Conservation (phyloP, 2,888 invertebrate genomes). For the Opisthograptis luteolata region DNA sequence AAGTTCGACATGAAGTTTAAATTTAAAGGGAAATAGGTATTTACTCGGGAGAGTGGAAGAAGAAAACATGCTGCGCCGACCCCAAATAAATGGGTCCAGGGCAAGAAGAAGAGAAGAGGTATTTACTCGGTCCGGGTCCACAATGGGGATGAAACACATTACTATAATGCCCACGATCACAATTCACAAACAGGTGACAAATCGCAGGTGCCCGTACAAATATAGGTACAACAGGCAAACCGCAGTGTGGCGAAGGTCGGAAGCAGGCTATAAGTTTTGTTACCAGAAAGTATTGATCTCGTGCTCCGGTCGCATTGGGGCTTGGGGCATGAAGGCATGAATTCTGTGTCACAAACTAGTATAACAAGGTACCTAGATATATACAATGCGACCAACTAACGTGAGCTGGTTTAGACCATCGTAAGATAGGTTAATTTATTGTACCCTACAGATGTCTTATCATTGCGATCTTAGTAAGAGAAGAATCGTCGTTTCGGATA, state of each 20-base stretch:
- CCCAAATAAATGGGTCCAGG: too few relatives aligned
- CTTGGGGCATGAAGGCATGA: too few relatives aligned
- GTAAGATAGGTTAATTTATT: too few relatives aligned
- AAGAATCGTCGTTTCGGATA: too few relatives aligned
- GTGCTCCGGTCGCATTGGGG: not conserved
- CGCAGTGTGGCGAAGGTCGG: conserved; percentile 34
- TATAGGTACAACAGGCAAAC: not conserved
- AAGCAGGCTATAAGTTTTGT: conserved; percentile 43
- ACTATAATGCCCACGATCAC: not conserved
- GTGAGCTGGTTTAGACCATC: too few relatives aligned
- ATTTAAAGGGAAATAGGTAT: too few relatives aligned
- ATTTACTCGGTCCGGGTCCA: not conserved
- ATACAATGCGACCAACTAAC: too few relatives aligned
- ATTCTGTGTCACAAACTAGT: conserved; percentile 1
- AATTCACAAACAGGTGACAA: not conserved
- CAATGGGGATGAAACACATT: not conserved
- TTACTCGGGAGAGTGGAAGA: too few relatives aligned
- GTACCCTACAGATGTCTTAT: too few relatives aligned
- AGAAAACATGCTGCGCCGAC: too few relatives aligned
- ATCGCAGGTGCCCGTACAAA: not conserved
- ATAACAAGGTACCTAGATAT: not conserved
- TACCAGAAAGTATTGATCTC: conserved; percentile 52
- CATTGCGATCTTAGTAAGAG: too few relatives aligned
- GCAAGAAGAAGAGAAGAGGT: not conserved
- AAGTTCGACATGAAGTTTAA: too few relatives aligned